phyloP scores from a whole-genome alignment of 2,888 invertebrate species.

The Caenorhabditis sulstoni region DNA sequence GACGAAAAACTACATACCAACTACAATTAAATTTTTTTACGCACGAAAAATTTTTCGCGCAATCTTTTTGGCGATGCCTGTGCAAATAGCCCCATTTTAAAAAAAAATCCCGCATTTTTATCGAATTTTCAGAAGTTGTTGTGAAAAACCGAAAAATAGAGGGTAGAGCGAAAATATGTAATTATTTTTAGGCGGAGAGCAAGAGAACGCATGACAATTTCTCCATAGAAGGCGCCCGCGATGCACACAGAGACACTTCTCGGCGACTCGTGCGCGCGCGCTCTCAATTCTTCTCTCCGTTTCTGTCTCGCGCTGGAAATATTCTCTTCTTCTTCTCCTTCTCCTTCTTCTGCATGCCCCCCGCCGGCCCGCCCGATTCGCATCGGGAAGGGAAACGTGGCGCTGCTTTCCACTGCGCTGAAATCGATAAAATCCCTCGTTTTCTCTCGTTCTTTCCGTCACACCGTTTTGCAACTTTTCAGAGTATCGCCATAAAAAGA shows the following conservation, averaged over 20 bases:
- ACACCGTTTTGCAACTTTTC: constrained; percentile 15
- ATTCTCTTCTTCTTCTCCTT: background rate
- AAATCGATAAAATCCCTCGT: background rate
- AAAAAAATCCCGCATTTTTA: constrained; percentile 19
- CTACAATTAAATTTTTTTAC: background rate
- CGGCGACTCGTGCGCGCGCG: background rate
- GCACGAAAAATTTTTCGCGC: constrained; percentile 25
- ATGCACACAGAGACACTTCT: constrained; percentile 29
- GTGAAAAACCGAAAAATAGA: too few species aligned
- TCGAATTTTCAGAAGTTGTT: too few species aligned
- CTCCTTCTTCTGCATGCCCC: background rate
- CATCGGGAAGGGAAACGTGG: too few species aligned
- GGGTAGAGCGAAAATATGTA: constrained; percentile 20
- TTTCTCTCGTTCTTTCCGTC: background rate
- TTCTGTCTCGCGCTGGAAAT: background rate
- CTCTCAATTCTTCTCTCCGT: constrained; percentile 5
- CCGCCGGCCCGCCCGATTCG: too few species aligned
- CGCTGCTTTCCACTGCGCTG: too few species aligned
- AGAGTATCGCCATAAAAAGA: constrained; percentile 28
- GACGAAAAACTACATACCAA: constrained; percentile 19
- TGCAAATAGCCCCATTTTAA: constrained; percentile 19
- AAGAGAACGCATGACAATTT: constrained; percentile 23
- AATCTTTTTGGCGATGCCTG: constrained; percentile 6
- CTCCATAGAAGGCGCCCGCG: constrained; percentile 7
- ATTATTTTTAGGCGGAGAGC: constrained; percentile 14